phyloP scores from a whole-genome alignment of 2,113 vertebrate genomes.

The Myotis davidii region DNA sequence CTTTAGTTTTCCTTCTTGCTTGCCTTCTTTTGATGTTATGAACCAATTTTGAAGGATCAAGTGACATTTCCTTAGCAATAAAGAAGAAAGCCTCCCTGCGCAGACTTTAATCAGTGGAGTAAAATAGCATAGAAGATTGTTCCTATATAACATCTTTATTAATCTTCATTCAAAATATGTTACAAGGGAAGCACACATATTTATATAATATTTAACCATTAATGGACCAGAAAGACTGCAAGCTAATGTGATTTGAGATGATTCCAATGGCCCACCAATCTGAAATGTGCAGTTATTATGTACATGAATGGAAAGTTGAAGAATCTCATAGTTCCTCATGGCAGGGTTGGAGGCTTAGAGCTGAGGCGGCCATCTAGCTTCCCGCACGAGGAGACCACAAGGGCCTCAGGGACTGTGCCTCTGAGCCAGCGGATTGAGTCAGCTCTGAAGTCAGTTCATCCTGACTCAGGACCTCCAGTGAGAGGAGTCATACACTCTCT shows the following conservation, averaged over 20 bases:
- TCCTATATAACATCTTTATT: slow-evolving; percentile 40
- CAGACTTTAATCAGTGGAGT: slow-evolving; percentile 51
- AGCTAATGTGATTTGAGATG: background rate
- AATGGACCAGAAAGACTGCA: background rate
- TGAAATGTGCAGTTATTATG: background rate
- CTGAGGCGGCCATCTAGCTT: background rate
- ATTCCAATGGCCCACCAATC: background rate
- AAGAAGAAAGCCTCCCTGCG: slow-evolving; percentile 29
- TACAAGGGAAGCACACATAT: background rate
- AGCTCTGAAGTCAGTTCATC: background rate
- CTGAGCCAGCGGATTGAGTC: background rate
- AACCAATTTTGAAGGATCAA: slow-evolving; percentile 71
- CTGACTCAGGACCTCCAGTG: background rate
- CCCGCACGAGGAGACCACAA: background rate
- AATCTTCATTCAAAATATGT: slow-evolving; percentile 17
- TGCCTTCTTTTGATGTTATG: slow-evolving; percentile 69
- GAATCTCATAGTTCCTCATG: background rate
- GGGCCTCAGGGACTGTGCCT: background rate
- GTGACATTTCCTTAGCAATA: slow-evolving; percentile 65
- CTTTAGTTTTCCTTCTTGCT: slow-evolving; percentile 57
- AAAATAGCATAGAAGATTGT: background rate
- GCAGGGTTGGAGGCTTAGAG: background rate
- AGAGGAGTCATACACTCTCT: background rate
- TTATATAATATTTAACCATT: slow-evolving; percentile 40
- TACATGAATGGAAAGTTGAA: background rate